A percentile compares a stretch with the other conserved stretches of the same genome.
These are phyloP conservation scores for Pararge aegeria DNA, from an alignment of 1,140 invertebrate species.

Conservation along the genomic window DNA sequence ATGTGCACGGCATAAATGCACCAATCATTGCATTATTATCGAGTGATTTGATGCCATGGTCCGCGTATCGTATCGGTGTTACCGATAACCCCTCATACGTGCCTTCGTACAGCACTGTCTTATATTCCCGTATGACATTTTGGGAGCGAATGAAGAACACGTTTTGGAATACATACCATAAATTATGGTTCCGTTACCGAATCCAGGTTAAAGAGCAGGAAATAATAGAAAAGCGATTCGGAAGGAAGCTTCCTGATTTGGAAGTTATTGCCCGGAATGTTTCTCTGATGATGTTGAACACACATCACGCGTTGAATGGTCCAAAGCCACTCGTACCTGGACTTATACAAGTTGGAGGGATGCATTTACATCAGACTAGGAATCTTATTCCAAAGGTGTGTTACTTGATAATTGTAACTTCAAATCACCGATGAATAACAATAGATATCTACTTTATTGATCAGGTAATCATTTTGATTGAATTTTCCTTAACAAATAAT, in stretches of 20 bases:
- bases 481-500: too few relatives aligned
- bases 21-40: constrained; percentile 82
- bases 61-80: constrained; percentile 77
- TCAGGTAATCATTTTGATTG: too few relatives aligned
- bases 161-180: constrained; percentile 46
- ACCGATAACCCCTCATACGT: constrained; percentile 83
- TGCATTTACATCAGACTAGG: constrained; percentile 34
- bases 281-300: constrained; percentile 78
- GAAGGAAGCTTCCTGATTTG: constrained; percentile 61
- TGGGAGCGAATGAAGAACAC: constrained; percentile 80
- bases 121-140: constrained; percentile 80
- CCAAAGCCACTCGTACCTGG: constrained; percentile 79
- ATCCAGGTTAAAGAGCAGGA: constrained; percentile 63
- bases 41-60: constrained; percentile 82
- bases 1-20: constrained; percentile 73
- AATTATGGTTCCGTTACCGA: constrained; percentile 44
- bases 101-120: too few relatives aligned
- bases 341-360: constrained; percentile 52
- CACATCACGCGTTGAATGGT: constrained; percentile 79
- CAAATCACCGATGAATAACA: too few relatives aligned
- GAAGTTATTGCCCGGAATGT: constrained; percentile 68
- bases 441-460: too few relatives aligned
- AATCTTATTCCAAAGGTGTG: constrained; percentile 35
- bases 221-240: constrained; percentile 69
- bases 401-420: neutral